Evolutionary conservation across 2,113 vertebrate species (phyloP), one percentile per base, ranked within the genome.

Genomic region (Lophius piscatorius): DNA sequence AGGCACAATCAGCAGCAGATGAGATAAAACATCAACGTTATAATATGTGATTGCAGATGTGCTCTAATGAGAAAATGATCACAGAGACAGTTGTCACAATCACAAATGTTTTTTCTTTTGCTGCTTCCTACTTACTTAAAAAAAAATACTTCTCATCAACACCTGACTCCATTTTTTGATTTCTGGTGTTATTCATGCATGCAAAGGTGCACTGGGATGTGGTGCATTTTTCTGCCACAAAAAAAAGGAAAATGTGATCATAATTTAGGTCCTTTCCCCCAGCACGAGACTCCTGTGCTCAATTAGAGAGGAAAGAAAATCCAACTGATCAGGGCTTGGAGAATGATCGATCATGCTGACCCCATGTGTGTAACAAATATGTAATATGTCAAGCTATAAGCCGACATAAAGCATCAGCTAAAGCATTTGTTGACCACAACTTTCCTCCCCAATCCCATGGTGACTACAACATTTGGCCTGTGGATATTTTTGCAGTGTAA

Each of bases 341-440:
- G 56, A 84, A 67, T 75, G 59, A 88, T 86, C 61, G 76, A 88
- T 87, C 62, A 78, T 46, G 1, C 42, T 75, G 74, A 79, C 85
- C 76, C 33, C 21, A 13, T 38, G 79, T 73, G 67, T 68, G 72
- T 72, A 76, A 72, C 73, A 76, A 60, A 69, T 70, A 74, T 87
- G 81, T 82, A 79, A 63, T 67, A 42, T 76, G 86, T 88, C 81
- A 58, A 51, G 29, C 40, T 75, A 58, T 83, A 81, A 82, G 74
- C 78, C 63, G 62, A 70, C 62, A 76, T 72, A 86, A 87, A 80
- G 83, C 76, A 81, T 90, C 75, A 87, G 65, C 63, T 49, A 69
- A 76, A 55, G 66, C 61, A 44, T 47, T 46, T 76, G 70, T 79
- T 84, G 82, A 83, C 82, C 85, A 36, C 31, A 5, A 58, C 62